Evolutionary conservation across 2,888 invertebrate species (phyloP).

Genomic region (Choreutis nemorana): DNA sequence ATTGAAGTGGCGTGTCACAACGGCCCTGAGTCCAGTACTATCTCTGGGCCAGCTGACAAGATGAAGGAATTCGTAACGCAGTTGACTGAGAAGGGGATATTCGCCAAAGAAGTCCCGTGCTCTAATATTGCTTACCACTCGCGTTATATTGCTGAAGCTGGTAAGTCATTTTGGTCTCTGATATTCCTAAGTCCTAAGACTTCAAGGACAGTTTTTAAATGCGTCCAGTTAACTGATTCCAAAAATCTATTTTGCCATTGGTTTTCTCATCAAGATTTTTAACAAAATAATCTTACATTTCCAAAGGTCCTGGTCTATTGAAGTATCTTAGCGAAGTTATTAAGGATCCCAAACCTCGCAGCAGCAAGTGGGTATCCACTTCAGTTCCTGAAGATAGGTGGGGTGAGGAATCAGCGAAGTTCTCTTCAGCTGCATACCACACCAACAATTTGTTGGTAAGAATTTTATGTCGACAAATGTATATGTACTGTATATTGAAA

Average conservation of each 20-base stretch:
- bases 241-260: no score
- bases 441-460: conserved; percentile 77
- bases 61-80: conserved; percentile 64
- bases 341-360: conserved; percentile 69
- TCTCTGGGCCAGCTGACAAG: conserved; percentile 75
- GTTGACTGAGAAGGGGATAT: conserved; percentile 32
- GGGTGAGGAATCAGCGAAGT: conserved; percentile 66
- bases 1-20: conserved; percentile 84
- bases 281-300: no score
- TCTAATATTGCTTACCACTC: conserved; percentile 90
- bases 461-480: no score
- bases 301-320: conserved; percentile 66
- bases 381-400: conserved; percentile 75
- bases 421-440: conserved; percentile 84
- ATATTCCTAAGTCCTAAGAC: background rate
- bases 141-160: conserved; percentile 71
- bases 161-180: conserved; percentile 16
- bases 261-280: no score
- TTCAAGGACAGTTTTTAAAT: background rate
- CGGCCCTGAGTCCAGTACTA: conserved; percentile 76
- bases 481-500: no score
- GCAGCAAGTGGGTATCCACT: conserved; percentile 81
- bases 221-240: no score
- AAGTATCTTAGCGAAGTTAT: conserved; percentile 66
- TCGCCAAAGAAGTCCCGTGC: conserved; percentile 54